A percentile compares a stretch with the other conserved stretches of the same genome.
phyloP scores from a whole-genome alignment of 2,113 vertebrate species.

The Stictonetta naevosa region DNA sequence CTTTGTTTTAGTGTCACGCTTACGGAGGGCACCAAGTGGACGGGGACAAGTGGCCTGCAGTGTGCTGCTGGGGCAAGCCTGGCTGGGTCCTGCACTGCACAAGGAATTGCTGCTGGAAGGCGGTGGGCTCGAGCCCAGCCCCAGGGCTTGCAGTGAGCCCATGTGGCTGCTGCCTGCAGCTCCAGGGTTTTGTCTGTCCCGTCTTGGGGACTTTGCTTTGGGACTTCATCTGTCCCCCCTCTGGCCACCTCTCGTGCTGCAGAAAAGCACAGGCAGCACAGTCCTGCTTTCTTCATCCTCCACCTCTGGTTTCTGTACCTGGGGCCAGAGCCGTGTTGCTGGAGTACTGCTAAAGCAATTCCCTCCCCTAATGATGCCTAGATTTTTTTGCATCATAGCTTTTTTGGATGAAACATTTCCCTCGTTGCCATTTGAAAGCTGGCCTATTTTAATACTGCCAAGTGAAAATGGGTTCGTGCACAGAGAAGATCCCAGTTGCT shows the following conservation, averaged over 20 bases:
- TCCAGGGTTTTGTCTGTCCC: not conserved
- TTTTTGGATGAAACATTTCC: not conserved
- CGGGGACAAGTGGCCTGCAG: not conserved
- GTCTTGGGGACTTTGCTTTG: not conserved
- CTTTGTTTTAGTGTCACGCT: not conserved
- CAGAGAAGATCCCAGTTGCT: constrained; percentile 17
- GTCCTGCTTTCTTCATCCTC: not conserved
- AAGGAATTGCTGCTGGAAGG: not conserved
- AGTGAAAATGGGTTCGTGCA: not conserved
- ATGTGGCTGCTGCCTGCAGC: not conserved
- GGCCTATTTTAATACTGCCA: constrained; percentile 43
- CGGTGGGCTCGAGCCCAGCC: not conserved
- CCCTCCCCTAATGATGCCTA: not conserved
- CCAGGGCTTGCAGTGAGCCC: not conserved
- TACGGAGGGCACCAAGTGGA: not conserved
- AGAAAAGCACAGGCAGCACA: not conserved
- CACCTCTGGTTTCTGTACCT: not conserved
- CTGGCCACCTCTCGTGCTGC: not conserved
- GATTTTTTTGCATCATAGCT: not conserved
- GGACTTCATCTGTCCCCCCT: not conserved
- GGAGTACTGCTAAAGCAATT: not conserved
- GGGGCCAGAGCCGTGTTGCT: fast-evolving
- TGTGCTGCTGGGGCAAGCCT: not conserved
- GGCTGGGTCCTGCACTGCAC: fast-evolving
- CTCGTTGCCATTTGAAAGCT: not conserved